phyloP scores from a whole-genome alignment of 2,888 invertebrate genomes.

The Eilema caniola region DNA sequence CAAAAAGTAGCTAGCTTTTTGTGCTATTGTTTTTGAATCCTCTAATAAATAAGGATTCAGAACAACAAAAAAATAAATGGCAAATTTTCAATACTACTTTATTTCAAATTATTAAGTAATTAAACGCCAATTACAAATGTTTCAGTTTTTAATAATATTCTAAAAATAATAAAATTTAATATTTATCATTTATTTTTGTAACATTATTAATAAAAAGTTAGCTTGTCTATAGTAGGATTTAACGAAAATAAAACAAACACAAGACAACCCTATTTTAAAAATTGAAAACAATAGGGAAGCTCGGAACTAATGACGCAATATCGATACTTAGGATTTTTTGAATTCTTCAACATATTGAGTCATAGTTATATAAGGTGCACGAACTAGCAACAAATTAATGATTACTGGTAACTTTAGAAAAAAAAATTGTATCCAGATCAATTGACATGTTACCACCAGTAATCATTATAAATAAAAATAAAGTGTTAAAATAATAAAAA shows the following conservation, averaged over 20 bases:
- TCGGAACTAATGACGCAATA: constrained; percentile 58
- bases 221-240: constrained; percentile 63
- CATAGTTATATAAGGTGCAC: constrained; percentile 56
- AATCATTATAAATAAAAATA: constrained; percentile 65
- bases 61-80: constrained; percentile 46
- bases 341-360: constrained; percentile 30
- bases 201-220: constrained; percentile 65
- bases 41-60: constrained; percentile 30
- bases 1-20: constrained; percentile 48
- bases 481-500: constrained; percentile 74
- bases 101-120: background rate
- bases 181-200: constrained; percentile 45
- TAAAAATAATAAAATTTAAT: background rate
- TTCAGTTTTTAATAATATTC: background rate
- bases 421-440: background rate
- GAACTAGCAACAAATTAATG: constrained; percentile 59
- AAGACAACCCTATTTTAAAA: constrained; percentile 62
- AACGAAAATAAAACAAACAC: constrained; percentile 64
- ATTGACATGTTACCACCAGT: constrained; percentile 48
- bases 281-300: constrained; percentile 61
- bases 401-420: constrained; percentile 50
- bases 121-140: background rate
- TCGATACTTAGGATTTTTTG: background rate
- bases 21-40: constrained; percentile 42
- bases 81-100: constrained; percentile 15